Conservation (phyloP, 1,140 invertebrate genomes). For the Drosophila micromelanica region DNA sequence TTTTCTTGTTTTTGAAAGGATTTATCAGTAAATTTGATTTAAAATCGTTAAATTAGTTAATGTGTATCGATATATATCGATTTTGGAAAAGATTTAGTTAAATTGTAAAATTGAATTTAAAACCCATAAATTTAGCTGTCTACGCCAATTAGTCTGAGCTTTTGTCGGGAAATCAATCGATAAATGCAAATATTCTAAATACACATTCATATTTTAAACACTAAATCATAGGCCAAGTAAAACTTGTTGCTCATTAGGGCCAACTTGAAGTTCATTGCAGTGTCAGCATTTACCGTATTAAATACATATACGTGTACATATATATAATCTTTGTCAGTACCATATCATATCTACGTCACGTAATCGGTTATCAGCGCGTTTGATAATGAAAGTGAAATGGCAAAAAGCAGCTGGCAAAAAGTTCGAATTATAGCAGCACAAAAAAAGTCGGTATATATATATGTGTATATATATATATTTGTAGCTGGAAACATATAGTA, state of each 20-base stretch:
- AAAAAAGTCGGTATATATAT: neutral
- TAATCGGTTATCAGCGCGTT: slow-evolving; percentile 47
- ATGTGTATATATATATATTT: neutral
- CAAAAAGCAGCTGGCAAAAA: slow-evolving; percentile 41
- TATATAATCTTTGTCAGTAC: neutral
- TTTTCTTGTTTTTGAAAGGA: no score
- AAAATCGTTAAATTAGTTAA: no score
- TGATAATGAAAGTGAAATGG: slow-evolving; percentile 76
- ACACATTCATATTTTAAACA: no score
- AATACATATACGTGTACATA: neutral
- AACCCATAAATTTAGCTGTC: neutral
- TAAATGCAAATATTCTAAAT: no score
- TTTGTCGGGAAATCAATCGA: neutral
- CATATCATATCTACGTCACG: slow-evolving; percentile 65
- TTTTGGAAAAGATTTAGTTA: no score
- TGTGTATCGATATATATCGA: no score
- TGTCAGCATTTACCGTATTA: neutral
- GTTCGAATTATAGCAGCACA: slow-evolving; percentile 17
- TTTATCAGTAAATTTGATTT: no score
- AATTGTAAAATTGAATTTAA: no score
- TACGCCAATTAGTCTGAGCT: neutral
- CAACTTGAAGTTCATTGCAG: slow-evolving; percentile 24
- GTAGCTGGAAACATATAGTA: neutral
- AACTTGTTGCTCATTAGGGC: neutral
- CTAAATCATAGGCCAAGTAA: no score